Percentiles rank a stretch among this genome's conserved stretches.
Conservation (phyloP, 1,140 invertebrate species). For the Heliothis subflexa region DNA sequence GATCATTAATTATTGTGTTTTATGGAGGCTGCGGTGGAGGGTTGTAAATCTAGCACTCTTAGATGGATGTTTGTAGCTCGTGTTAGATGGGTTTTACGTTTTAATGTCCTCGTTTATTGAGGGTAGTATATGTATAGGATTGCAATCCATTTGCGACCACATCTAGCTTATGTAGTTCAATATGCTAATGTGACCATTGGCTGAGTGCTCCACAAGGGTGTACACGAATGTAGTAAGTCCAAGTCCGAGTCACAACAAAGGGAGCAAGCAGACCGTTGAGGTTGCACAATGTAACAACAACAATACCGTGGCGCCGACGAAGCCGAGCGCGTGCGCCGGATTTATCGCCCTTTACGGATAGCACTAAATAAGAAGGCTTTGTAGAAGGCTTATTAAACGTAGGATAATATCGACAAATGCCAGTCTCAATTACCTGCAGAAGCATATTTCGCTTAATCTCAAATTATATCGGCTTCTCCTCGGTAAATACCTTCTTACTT, state of each 20-base stretch:
- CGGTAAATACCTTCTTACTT: background rate
- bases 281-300: constrained; percentile 61
- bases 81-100: background rate
- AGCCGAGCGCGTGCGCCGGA: constrained; percentile 51
- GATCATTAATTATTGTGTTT: constrained; percentile 27
- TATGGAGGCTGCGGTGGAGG: constrained; percentile 10
- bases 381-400: constrained; percentile 48
- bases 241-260: constrained; percentile 65
- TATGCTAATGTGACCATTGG: constrained; percentile 21
- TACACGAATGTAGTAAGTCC: constrained; percentile 58
- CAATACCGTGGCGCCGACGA: constrained; percentile 59
- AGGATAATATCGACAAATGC: background rate
- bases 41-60: constrained; percentile 11
- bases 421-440: background rate
- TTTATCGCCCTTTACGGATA: constrained; percentile 60
- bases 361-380: background rate
- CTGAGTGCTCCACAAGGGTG: constrained; percentile 41
- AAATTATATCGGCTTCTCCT: background rate
- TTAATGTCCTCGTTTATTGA: constrained; percentile 8
- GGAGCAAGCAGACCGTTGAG: constrained; percentile 55
- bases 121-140: background rate
- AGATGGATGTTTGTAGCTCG: background rate
- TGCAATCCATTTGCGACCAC: background rate
- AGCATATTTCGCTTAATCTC: background rate
- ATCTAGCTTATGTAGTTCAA: background rate